Evolutionary conservation across 1,140 invertebrate genomes (phyloP).

Genomic region (Drosophila busckii): DNA sequence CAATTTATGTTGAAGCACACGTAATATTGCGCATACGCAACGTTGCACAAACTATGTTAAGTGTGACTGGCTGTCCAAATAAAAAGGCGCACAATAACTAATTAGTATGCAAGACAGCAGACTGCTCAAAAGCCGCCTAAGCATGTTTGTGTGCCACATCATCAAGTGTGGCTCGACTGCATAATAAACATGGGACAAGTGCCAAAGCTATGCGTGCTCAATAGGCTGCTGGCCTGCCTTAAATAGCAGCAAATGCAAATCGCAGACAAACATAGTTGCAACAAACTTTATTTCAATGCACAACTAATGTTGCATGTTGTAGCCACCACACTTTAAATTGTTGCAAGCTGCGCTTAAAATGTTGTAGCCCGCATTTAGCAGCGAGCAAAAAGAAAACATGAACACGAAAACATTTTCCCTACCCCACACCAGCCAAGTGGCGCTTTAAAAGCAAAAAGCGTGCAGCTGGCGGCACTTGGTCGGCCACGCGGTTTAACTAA

Average conservation of each 20-base stretch:
- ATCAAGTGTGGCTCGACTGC: conserved; percentile 36
- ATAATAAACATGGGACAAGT: conserved; percentile 43
- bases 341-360: no score
- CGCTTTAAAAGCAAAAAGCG: no score
- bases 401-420: no score
- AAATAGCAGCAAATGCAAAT: no score
- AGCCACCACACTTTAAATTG: no score
- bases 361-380: no score
- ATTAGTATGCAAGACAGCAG: conserved; percentile 67
- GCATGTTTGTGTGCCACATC: conserved; percentile 31
- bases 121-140: conserved; percentile 17
- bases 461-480: conserved; percentile 29
- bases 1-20: conserved; percentile 51
- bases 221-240: conserved; percentile 35
- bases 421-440: no score
- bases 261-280: no score
- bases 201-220: conserved; percentile 56
- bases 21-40: conserved; percentile 42
- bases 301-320: no score
- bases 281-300: no score
- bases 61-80: conserved; percentile 1
- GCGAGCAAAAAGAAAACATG: no score
- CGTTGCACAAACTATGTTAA: conserved; percentile 55
- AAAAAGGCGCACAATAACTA: conserved; percentile 43
- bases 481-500: conserved; percentile 74